phyloP scores from a whole-genome alignment of 92 coral and sea anemone genomes.

The Epizoanthus scotinus region DNA sequence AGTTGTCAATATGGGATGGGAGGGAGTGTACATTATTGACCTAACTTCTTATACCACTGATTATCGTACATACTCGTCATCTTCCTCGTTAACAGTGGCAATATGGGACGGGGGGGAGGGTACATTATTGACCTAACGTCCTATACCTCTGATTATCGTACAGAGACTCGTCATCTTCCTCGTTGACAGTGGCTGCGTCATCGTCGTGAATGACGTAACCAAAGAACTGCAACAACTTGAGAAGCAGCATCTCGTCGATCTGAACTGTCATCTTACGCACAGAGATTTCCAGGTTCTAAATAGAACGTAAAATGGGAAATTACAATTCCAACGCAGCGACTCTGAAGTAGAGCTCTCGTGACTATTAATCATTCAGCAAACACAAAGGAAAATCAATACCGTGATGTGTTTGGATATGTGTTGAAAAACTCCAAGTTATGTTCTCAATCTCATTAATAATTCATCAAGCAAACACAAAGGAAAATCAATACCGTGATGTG shows the following conservation, averaged over 20 bases:
- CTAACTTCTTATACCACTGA: neutral
- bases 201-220: constrained; percentile 98
- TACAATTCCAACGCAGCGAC: no score
- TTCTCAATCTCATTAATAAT: no score
- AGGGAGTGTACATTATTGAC: no score
- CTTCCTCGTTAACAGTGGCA: constrained; percentile 76
- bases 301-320: neutral
- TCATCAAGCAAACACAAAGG: no score
- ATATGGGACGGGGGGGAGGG: neutral
- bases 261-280: constrained; percentile 93
- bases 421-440: no score
- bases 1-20: no score
- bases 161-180: constrained; percentile 86
- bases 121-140: neutral
- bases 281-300: constrained; percentile 79
- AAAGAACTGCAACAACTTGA: constrained; percentile 91
- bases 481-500: no score
- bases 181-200: constrained; percentile 75
- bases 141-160: neutral
- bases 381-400: no score
- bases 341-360: no score
- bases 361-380: no score
- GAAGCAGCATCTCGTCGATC: constrained; percentile 85
- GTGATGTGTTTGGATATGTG: no score
- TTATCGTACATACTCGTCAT: constrained; percentile 63